Base-by-base conservation (phyloP, 2,888 invertebrate genomes). In the Drosophila hamatofila region DNA sequence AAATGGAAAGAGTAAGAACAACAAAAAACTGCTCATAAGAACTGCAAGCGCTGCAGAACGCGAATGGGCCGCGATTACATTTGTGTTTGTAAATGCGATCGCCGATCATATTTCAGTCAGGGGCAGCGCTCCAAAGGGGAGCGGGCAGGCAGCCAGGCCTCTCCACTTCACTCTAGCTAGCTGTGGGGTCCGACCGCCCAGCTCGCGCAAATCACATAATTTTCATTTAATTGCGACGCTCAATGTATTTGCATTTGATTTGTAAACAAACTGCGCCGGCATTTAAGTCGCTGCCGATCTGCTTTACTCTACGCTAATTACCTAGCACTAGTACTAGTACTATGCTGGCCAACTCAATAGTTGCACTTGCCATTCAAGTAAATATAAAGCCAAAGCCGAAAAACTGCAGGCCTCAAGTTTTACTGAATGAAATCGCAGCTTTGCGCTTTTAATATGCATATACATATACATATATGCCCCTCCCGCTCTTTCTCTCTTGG, bases 81-180 rank as follows among this genome's bases (percentile, higher is more conserved):
- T 84, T 73, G 75, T 74, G 68, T 72, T 88, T 86, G 87, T 86
- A 78, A 86, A 83, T 81, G 81, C 84, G 87, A 88, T 84, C 84
- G 76, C 72, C 57, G 86, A 89, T 86, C 86, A 88, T 83, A 88
- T 87, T 87, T 89, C 84, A 88, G 68, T 62, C 58, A 48, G 67
- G 16, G 39, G 56, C 48, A 37, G 58, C 41, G 48, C 16, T 35
- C 49, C 41, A 18, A 37, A n/a, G 42, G 27, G 55, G 42, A 30
- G 5, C 14, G 0, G 42, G 16, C 12, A 9, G 27, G 27, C 27
- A 5, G 35, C 35, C 35, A 14, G 14, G 23, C 23, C 44, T 44
- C 48, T 48, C n/a, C 46, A 48, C 48, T 48, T 1, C 46, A 11
- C 46, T 46, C 44, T 9, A 27, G 18, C 18, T 16, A 18, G 27